Evolutionary conservation across 2,113 vertebrate genomes (phyloP), one percentile per base, ranked within the genome.

Genomic region (Nesogale talazaci): DNA sequence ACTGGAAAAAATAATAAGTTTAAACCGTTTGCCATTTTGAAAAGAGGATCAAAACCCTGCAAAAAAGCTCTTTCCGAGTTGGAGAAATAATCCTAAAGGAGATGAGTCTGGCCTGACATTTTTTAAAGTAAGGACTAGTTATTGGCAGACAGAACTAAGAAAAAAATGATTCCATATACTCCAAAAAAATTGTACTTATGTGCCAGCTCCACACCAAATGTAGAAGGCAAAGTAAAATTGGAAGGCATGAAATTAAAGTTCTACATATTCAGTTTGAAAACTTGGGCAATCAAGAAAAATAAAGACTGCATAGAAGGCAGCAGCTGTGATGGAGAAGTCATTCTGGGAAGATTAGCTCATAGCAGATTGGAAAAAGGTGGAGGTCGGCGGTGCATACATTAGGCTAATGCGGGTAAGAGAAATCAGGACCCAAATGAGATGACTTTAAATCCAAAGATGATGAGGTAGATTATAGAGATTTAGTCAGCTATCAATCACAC

Each of bases 51-150:
- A 52, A 38, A 86, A 93, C 95, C 86, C 77, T 77, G 77, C 34
- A 67, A 86, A 81, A 94, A 76, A 89, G 46, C 20, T 63, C 29
- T 72, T 94, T 78, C 57, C 42, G 31, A 67, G 42, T 67, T 85
- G 80, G 59, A 86, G 52, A 89, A 94, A 56, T 23, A 57, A n/a
- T 83, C 74, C 89, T 72, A 87, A n/a, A 93, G 80, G 9, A 93
- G 91, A 80, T 70, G 23, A 72, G 46, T 77, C 72, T 89, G 14
- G 12, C 83, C 75, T 38, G 29, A 79, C 65, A 91, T 89, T 63
- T 34, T 63, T 46, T 94, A 83, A 88, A 83, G 23, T 40, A 29
- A 29, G 75, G 31, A 89, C 57, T 86, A 42, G 67, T 42, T 76
- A 38, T 12, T 88, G 36, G 22, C 42, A 90, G 61, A 74, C 10